phyloP scores from a whole-genome alignment of 2,888 invertebrate species.

The Eupelmus urozonus region DNA sequence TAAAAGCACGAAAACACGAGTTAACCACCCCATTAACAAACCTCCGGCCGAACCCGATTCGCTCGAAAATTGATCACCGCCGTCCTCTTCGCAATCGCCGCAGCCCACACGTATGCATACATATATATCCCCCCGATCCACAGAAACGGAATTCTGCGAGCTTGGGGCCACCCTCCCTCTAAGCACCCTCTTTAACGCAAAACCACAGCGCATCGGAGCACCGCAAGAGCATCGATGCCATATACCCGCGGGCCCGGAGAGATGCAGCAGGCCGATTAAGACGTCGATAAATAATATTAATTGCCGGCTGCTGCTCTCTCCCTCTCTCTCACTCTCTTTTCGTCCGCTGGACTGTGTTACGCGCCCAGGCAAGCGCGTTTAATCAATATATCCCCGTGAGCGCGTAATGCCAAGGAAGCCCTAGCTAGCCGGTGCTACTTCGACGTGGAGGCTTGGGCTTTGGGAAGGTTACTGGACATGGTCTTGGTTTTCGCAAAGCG shows the following conservation, averaged over 20 bases:
- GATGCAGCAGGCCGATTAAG: constrained; percentile 70
- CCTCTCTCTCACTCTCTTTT: constrained; percentile 24
- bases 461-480: not conserved
- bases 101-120: too few species aligned
- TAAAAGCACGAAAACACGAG: too few species aligned
- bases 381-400: constrained; percentile 71
- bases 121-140: not conserved
- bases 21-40: not conserved
- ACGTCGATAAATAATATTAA: constrained; percentile 77
- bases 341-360: constrained; percentile 2
- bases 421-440: too few species aligned
- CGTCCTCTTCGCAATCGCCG: too few species aligned
- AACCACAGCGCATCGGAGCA: constrained; percentile 26
- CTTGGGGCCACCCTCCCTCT: not conserved
- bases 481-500: not conserved
- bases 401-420: constrained; percentile 67
- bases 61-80: not conserved
- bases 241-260: not conserved
- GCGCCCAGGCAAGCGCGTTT: constrained; percentile 72
- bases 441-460: too few species aligned
- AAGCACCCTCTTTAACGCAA: constrained; percentile 48
- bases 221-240: constrained; percentile 46
- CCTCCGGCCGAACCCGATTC: not conserved
- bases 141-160: constrained; percentile 30
- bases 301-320: constrained; percentile 66